A percentile compares a stretch with the other conserved stretches of the same genome.
Evolutionary conservation across 2,113 vertebrate species (phyloP).

Genomic region (Andinoacara biseriatus): DNA sequence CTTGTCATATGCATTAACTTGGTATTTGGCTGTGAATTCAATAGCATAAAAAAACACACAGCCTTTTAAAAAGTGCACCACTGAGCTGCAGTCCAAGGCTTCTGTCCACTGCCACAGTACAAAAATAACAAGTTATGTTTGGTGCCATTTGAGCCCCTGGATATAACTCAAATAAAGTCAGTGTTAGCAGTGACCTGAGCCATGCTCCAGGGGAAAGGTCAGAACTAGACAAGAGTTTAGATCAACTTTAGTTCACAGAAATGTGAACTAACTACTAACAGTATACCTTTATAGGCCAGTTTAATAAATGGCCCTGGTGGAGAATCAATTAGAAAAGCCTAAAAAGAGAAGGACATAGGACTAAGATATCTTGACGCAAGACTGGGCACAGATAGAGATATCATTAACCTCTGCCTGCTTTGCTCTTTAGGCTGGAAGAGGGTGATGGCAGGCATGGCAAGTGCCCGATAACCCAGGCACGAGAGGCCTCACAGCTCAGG

Average conservation of each 20-base stretch:
- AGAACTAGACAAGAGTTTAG: constrained; percentile 28
- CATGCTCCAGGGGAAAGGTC: constrained; percentile 39
- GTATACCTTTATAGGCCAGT: background rate
- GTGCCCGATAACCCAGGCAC: constrained; percentile 68
- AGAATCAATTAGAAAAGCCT: background rate
- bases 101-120: constrained; percentile 57
- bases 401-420: constrained; percentile 29
- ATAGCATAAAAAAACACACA: constrained; percentile 23
- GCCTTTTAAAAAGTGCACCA: constrained; percentile 35
- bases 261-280: background rate
- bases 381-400: constrained; percentile 8
- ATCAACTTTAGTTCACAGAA: constrained; percentile 40
- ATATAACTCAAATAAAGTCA: constrained; percentile 64
- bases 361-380: background rate
- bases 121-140: constrained; percentile 75
- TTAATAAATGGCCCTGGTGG: background rate
- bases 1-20: background rate
- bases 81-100: constrained; percentile 46
- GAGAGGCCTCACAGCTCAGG: constrained; percentile 23
- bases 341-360: background rate
- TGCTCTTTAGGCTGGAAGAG: constrained; percentile 34
- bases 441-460: constrained; percentile 57
- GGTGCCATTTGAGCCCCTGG: constrained; percentile 69
- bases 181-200: constrained; percentile 62
- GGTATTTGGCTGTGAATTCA: background rate